Evolutionary conservation across 1,140 invertebrate genomes (phyloP).

Genomic region (Pseudomyrmex flavicornis): DNA sequence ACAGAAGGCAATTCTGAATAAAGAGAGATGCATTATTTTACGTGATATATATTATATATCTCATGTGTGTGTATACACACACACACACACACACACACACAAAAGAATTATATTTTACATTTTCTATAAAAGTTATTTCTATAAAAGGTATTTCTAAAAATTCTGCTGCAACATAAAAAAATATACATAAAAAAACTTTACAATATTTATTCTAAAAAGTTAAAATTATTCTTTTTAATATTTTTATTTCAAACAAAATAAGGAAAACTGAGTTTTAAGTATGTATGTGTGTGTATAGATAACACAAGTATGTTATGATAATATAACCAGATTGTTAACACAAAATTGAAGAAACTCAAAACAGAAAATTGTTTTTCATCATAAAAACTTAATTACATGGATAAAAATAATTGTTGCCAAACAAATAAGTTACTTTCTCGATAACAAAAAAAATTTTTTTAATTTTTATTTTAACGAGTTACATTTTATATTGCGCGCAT

Average conservation of each 20-base stretch:
- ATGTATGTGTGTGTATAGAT: too few relatives aligned
- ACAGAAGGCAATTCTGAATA: slow-evolving; percentile 13
- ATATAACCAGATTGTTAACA: neutral
- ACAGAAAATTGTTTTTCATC: neutral
- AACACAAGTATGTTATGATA: too few relatives aligned
- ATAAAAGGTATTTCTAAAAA: neutral
- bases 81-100: too few relatives aligned
- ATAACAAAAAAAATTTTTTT: too few relatives aligned
- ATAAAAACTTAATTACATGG: neutral
- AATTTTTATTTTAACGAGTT: neutral
- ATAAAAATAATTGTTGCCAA: neutral
- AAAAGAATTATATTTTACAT: neutral
- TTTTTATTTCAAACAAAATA: neutral
- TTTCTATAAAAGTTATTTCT: neutral
- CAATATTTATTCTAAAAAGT: neutral
- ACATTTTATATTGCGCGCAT: neutral
- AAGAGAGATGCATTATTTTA: neutral
- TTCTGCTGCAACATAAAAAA: neutral
- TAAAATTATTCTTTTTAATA: neutral
- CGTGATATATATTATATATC: slow-evolving; percentile 7
- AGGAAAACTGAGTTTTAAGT: neutral
- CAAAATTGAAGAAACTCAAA: neutral
- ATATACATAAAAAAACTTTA: neutral
- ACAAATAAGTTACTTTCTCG: neutral
- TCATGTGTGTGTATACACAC: neutral